Conservation (phyloP, 2,888 invertebrate species). For the Ferrisia virgata region DNA sequence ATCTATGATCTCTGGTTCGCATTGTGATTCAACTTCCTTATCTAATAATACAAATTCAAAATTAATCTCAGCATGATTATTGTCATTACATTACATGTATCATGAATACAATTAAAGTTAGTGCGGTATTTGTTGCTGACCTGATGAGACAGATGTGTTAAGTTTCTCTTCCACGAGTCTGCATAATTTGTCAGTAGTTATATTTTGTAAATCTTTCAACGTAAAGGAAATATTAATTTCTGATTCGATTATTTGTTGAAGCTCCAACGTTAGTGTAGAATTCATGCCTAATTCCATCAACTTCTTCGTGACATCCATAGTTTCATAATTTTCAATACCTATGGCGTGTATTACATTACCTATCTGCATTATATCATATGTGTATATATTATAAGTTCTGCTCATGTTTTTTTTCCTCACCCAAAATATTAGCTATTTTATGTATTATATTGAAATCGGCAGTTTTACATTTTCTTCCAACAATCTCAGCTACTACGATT, state of each 20-base stretch:
- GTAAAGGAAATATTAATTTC: conserved; percentile 83
- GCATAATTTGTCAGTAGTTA: conserved; percentile 68
- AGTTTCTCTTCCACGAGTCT: conserved; percentile 52
- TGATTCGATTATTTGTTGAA: conserved; percentile 85
- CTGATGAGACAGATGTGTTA: no score
- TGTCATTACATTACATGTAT: no score
- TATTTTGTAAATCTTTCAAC: conserved; percentile 76
- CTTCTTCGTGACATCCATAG: conserved; percentile 65
- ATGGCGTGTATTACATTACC: neutral
- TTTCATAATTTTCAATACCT: conserved; percentile 64
- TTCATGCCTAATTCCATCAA: conserved; percentile 93
- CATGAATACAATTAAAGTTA: no score
- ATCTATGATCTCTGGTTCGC: no score
- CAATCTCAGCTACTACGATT: conserved; percentile 72
- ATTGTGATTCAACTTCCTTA: no score
- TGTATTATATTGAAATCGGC: conserved; percentile 65
- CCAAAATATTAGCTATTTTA: conserved; percentile 63
- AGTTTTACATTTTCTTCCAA: conserved; percentile 73
- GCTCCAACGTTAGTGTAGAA: conserved; percentile 94
- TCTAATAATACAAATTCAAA: no score
- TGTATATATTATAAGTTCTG: neutral
- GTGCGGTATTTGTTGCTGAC: no score
- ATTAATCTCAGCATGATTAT: no score
- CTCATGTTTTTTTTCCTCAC: conserved; percentile 50
- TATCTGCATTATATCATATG: neutral